Conservation (phyloP, 2,888 invertebrate genomes). For the Oligia fasciuncula region DNA sequence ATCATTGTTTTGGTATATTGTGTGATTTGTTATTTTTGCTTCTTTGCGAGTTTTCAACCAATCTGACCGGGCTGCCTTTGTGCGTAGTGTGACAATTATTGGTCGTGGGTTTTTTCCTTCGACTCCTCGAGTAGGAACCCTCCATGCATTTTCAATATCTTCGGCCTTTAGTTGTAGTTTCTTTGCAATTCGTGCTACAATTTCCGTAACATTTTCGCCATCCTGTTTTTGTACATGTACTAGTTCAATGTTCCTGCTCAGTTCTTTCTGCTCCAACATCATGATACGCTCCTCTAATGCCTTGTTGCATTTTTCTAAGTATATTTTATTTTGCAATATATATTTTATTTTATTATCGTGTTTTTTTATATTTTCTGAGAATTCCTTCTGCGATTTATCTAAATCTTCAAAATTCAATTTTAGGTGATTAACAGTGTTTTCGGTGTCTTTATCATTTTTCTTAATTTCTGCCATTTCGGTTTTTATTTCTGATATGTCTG, state of each 20-base stretch:
- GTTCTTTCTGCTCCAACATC: background rate
- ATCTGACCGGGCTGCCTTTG: background rate
- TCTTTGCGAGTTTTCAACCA: background rate
- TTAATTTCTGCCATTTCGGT: background rate
- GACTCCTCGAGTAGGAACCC: background rate
- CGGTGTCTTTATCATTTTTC: background rate
- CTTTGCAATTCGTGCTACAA: background rate
- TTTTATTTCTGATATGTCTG: background rate
- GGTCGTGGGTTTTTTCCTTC: background rate
- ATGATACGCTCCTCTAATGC: background rate
- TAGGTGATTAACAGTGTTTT: background rate
- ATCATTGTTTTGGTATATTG: background rate
- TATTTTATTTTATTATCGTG: slow-evolving; percentile 4
- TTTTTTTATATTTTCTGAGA: background rate
- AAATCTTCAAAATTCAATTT: background rate
- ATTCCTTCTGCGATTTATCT: background rate
- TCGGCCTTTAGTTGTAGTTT: background rate
- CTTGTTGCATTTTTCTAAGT: background rate
- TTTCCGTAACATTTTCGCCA: background rate
- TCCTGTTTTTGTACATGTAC: background rate
- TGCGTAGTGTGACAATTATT: background rate
- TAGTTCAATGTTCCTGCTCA: slow-evolving; percentile 2
- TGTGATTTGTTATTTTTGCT: background rate
- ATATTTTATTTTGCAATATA: background rate
- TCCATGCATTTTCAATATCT: background rate